Evolutionary conservation across 1,140 invertebrate species (phyloP).

Genomic region (Homarus americanus): DNA sequence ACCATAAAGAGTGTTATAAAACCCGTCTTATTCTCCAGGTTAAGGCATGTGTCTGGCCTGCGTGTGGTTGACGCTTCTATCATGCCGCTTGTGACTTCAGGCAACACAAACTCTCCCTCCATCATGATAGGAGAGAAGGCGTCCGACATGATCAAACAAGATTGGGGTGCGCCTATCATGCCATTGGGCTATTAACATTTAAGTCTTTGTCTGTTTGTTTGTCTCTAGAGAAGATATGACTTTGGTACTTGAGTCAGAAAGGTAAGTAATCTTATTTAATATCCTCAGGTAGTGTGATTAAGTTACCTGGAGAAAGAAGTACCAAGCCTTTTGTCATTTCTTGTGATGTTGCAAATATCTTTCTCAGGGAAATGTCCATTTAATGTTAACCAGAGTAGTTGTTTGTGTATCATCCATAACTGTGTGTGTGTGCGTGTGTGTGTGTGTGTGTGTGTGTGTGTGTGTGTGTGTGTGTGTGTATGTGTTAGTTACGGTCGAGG

Average conservation of each 20-base stretch:
- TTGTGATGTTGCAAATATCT: not conserved
- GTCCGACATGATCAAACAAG: slow-evolving; percentile 85
- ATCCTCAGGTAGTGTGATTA: not conserved
- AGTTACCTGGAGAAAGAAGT: not conserved
- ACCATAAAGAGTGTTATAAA: too few species aligned
- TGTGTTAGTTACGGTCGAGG: not conserved
- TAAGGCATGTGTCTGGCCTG: slow-evolving; percentile 87
- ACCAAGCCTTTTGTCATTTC: not conserved
- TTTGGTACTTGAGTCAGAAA: too few species aligned
- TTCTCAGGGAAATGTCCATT: not conserved
- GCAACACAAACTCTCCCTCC: slow-evolving; percentile 89
- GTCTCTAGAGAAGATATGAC: too few species aligned
- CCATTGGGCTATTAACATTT: not conserved
- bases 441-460: not conserved
- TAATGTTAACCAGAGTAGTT: not conserved
- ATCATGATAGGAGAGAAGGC: slow-evolving; percentile 95
- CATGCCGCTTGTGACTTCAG: slow-evolving; percentile 87
- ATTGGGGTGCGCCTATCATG: slow-evolving; percentile 38
- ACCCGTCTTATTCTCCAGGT: slow-evolving; percentile 79
- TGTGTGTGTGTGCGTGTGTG: slow-evolving; percentile 21
- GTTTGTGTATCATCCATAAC: not conserved
- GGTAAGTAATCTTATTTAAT: too few species aligned
- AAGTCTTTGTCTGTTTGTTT: too few species aligned
- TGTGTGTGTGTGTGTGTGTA: not conserved
- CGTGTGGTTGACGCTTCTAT: slow-evolving; percentile 88